These are phyloP conservation scores for Bambusicola thoracicus DNA, from an alignment of 2,113 vertebrate genomes.

Conservation along the genomic window DNA sequence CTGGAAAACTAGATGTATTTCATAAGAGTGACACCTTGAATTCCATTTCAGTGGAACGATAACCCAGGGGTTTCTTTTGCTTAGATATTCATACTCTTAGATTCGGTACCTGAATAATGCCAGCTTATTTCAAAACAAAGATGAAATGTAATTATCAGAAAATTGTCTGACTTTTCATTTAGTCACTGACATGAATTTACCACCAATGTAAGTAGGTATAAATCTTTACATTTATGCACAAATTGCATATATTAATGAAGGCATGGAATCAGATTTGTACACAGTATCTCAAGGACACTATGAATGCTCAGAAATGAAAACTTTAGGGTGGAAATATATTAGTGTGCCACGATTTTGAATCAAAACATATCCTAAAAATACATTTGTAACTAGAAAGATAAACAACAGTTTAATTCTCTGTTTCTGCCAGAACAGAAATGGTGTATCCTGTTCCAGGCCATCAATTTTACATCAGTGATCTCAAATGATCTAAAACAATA, in stretches of 20 bases:
- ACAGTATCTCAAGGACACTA: not conserved
- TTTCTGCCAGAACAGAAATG: not conserved
- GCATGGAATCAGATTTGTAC: not conserved
- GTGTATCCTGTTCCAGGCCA: not conserved
- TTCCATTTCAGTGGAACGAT: not conserved
- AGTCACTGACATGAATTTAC: not conserved
- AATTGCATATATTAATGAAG: not conserved
- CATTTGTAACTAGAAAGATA: not conserved
- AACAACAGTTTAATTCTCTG: not conserved
- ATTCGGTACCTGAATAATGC: not conserved
- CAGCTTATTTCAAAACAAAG: constrained; percentile 14
- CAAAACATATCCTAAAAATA: not conserved
- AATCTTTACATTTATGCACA: not conserved
- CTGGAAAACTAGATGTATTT: not conserved
- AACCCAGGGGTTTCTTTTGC: not conserved
- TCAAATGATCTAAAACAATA: not conserved
- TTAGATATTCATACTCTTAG: not conserved
- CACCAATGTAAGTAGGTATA: not conserved
- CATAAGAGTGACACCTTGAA: not conserved
- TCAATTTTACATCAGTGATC: not conserved
- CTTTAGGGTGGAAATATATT: not conserved
- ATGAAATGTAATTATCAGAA: not conserved
- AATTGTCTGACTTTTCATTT: not conserved
- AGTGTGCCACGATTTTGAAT: not conserved
- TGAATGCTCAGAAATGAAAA: not conserved